Evolutionary conservation across 2,113 vertebrate species (phyloP).

Genomic region (Passer domesticus): DNA sequence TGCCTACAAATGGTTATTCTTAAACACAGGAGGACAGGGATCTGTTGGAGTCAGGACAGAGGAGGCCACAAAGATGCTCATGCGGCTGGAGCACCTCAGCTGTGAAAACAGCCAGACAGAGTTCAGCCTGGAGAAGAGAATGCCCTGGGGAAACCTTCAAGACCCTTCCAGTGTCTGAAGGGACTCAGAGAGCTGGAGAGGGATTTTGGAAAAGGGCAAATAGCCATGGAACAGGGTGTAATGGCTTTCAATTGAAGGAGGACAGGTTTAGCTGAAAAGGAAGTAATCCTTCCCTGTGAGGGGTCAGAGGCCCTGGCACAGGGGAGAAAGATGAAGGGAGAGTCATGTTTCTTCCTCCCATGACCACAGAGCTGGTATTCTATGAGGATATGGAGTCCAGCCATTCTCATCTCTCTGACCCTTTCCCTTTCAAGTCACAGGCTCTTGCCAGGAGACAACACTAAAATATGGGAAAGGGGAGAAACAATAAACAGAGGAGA

Average conservation of each 20-base stretch:
- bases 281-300: neutral
- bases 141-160: neutral
- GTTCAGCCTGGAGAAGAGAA: neutral
- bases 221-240: neutral
- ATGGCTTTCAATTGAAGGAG: neutral
- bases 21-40: neutral
- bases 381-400: neutral
- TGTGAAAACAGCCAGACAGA: neutral
- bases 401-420: neutral
- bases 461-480: neutral
- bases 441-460: neutral
- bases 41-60: neutral
- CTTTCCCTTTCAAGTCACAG: slow-evolving; percentile 11
- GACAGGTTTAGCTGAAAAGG: too few relatives aligned
- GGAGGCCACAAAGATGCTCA: neutral
- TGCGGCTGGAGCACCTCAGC: neutral
- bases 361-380: neutral
- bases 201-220: neutral
- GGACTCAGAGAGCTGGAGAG: neutral
- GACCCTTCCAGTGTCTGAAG: neutral
- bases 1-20: neutral
- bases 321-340: neutral
- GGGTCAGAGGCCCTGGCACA: too few relatives aligned
- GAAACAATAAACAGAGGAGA: neutral
- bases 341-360: neutral